Evolutionary conservation across 2,888 invertebrate genomes (phyloP), one percentile per base, ranked within the genome.

Genomic region (Sisyra nigra): DNA sequence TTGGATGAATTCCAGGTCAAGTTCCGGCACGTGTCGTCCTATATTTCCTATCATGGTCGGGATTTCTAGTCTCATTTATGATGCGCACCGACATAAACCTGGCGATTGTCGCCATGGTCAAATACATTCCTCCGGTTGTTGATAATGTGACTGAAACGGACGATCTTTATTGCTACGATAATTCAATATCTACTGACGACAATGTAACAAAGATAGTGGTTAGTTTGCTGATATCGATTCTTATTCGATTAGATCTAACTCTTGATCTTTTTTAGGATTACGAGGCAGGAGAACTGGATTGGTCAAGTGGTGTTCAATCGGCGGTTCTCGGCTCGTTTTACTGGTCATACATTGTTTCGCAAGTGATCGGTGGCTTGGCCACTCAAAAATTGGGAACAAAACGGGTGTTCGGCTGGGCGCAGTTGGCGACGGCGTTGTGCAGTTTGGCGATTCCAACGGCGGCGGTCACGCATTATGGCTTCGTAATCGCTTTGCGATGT

Each of bases 21-120:
- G 62, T 80, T 49, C 79, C 80, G 45, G 79, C 80, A n/a, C 67
- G 80, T 37, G 63, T 76, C 40, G 76, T 80, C 30, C 63, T 80
- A 19, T 80, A 80, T 59, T 67, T 80, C 55, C 61, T 80, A 46
- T 80, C 80, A 48, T 80, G 80, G 68, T 72, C 76, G 24, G 80
- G 80, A 39, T 80, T 80, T 54, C 63, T 80, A 45, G 79, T 80
- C 5, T 79, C 79, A 2, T 80, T 80, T 53, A 80, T 80, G 79
- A 80, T 80, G 80, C 65, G 80, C 40, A 79, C 74, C 50, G 80
- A 80, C 59, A 80, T 80, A 52, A 80, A 80, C 57, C 65, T 80
- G 49, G 74, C 79, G 2, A 71, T 80, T 48, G 76, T 79, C 15
- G 78, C 76, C 5, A 80, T 80, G 80, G 75, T 71, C 1, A 54